Evolutionary conservation across 1,140 invertebrate genomes (phyloP), one percentile per base, ranked within the genome.

Genomic region (Scaptomyza montana): DNA sequence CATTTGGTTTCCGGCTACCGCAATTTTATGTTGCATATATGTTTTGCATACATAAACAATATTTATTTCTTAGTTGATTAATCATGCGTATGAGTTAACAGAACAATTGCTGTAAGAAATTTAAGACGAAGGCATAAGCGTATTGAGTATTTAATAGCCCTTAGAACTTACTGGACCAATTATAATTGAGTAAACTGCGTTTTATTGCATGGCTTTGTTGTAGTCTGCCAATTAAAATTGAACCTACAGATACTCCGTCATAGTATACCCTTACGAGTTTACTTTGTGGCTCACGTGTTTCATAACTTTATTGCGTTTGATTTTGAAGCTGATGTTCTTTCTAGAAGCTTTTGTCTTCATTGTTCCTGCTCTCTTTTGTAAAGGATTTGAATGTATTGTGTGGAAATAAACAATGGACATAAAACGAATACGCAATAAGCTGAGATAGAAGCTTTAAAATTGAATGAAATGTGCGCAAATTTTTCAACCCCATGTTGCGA

Each of bases 331-430:
- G 39, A 43, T 43, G 39, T 43, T 43, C 39, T 43, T 43, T 43
- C 39, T 43, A 43, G 39, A 43, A 43, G 39, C 39, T 43, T 43
- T 43, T 43, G 39, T 12, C 12, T 12, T 43, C 39, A 43, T 43
- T 43, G 39, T 43, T 43, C 39, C 39, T 43, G 39, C 39, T n/a
- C n/a, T n/a, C 39, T 43, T 43, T 43, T 43, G 39, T 43, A n/a
- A 5, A 43, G n/a, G 39, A 12, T 12, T 43, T 43, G 2, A 9
- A 9, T 43, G 39, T n/a, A 43, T 43, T 43, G 39, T 43, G 39
- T 43, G n/a, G 39, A 43, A n/a, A 5, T 5, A 43, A 43, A 43
- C 39, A 43, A 43, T n/a, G 39, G 12, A 43, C 12, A 12, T 43
- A n/a, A n/a, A n/a, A n/a, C 39, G 39, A 43, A 43, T n/a, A 43